Evolutionary conservation across 1,140 invertebrate genomes (phyloP), one percentile per base, ranked within the genome.

Genomic region (Gonatopus flavifemur): DNA sequence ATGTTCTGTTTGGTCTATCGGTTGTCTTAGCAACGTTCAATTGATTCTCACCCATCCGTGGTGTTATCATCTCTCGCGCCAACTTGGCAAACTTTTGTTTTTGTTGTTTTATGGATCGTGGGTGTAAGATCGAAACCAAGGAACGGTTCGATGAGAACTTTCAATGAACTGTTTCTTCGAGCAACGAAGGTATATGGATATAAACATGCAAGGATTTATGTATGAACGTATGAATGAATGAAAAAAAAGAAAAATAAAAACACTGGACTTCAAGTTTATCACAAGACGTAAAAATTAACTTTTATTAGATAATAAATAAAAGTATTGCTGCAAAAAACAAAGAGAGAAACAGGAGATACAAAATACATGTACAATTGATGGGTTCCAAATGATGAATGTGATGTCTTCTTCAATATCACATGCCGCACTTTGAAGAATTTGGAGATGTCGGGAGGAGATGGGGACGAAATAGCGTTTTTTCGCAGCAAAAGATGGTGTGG

Each of bases 271-370:
- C n/a, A n/a, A 24, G 40, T 66, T 66, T 74, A 70, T 76, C 67
- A 70, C 69, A 71, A 76, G 64, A 71, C 64, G 59, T 69, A 68
- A 64, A 65, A 65, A 62, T 65, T 50, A 71, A 60, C 64, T 72
- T 76, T 76, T 77, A 75, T 76, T 76, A 62, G 52, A 74, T 69
- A 73, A 75, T 76, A 72, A 72, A 75, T 76, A 72, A 67, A 77
- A 70, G 65, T 66, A 41, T 64, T 66, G 52, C 57, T 67, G 61
- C 52, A 62, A 24, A 22, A 40, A 52, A 37, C 56, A 51, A 31
- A 44, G 56, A 45, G 44, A 19, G 39, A 36, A 9, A 45, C 31
- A 31, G 39, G 15, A 48, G 40, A 9, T 13, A 25, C 7, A 15
- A 4, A 22, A 37, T 21, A 49, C 21, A 59, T 61, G 58, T 62